phyloP scores from a whole-genome alignment of 2,888 invertebrate genomes.

The Selenia dentaria region DNA sequence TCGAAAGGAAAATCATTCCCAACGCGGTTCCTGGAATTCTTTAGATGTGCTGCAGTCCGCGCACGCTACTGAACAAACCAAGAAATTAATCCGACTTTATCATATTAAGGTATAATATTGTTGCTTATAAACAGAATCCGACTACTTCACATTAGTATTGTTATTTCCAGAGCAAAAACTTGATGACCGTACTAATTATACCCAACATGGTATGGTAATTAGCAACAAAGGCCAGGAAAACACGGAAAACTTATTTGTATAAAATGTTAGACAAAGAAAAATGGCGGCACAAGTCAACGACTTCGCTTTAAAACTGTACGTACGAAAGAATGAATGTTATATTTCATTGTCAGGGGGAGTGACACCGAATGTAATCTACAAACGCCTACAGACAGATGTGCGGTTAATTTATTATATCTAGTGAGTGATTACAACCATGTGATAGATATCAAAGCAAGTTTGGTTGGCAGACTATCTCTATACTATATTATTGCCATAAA shows the following conservation, averaged over 20 bases:
- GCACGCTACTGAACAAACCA: too few species aligned
- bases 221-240: slow-evolving; percentile 15
- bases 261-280: slow-evolving; percentile 24
- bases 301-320: slow-evolving; percentile 23
- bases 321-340: slow-evolving; percentile 26
- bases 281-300: slow-evolving; percentile 25
- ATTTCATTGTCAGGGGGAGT: slow-evolving; percentile 26
- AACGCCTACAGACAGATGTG: slow-evolving; percentile 27
- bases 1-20: too few species aligned
- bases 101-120: too few species aligned
- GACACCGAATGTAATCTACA: slow-evolving; percentile 21
- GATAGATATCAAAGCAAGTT: not conserved
- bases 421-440: slow-evolving; percentile 9
- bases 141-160: too few species aligned
- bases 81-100: too few species aligned
- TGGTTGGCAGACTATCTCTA: not conserved
- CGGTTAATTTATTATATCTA: slow-evolving; percentile 20
- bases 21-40: too few species aligned
- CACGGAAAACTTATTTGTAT: slow-evolving; percentile 26
- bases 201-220: slow-evolving; percentile 4
- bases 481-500: too few species aligned
- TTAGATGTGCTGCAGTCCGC: too few species aligned
- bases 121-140: too few species aligned
- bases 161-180: slow-evolving; percentile 3
- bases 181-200: slow-evolving; percentile 6